These are phyloP conservation scores for Octopus sinensis DNA, from an alignment of 1,140 invertebrate species.

Conservation along the genomic window DNA sequence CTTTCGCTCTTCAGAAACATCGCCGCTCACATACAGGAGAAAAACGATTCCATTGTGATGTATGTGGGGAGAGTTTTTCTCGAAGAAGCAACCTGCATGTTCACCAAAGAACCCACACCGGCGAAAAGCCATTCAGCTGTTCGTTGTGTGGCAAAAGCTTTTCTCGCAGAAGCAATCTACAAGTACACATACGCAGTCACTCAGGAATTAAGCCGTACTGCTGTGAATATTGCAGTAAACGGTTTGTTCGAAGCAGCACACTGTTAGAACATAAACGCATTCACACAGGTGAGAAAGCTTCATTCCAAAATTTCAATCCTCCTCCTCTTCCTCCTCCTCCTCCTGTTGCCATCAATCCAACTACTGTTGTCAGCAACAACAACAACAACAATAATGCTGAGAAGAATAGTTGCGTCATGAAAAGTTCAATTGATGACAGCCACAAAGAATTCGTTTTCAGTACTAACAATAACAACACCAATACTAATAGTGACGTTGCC, in stretches of 20 bases:
- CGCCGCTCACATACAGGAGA: constrained; percentile 27
- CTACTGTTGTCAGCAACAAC: no score
- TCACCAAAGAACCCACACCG: constrained; percentile 30
- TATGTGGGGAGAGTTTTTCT: constrained; percentile 28
- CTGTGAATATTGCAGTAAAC: constrained; percentile 42
- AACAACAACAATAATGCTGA: no score
- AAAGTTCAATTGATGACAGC: no score
- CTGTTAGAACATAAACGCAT: constrained; percentile 11
- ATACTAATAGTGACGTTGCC: no score
- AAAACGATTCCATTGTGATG: constrained; percentile 24
- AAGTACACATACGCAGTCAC: constrained; percentile 36
- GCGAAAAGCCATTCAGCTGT: constrained; percentile 28
- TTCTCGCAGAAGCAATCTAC: constrained; percentile 23
- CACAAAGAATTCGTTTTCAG: no score
- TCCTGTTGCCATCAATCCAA: no score
- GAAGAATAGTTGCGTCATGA: no score
- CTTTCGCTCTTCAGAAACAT: constrained; percentile 16
- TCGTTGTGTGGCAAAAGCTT: constrained; percentile 25
- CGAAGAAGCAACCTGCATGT: constrained; percentile 27
- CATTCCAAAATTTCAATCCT: no score
- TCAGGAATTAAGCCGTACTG: constrained; percentile 43
- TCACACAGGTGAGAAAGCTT: no score
- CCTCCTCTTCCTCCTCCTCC: no score
- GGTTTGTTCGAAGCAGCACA: constrained; percentile 28
- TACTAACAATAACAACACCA: no score